A percentile compares a stretch with the other conserved stretches of the same genome.
Evolutionary conservation across 2,888 invertebrate species (phyloP).

Genomic region (Clitarchus hookeri): DNA sequence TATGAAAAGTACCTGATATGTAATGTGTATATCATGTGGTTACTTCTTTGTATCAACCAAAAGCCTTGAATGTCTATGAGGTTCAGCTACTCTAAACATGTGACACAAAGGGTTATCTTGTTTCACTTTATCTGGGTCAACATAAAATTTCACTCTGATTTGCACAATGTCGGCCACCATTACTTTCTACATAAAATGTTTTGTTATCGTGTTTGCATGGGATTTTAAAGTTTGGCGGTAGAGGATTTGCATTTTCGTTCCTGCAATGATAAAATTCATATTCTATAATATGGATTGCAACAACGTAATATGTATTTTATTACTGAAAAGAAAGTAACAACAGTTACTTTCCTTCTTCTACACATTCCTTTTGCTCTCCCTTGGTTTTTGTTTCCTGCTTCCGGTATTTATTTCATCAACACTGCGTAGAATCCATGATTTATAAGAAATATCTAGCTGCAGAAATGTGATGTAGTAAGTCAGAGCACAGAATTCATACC

Average conservation of each 20-base stretch:
- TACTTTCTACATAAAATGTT: background rate
- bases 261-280: background rate
- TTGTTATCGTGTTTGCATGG: slow-evolving; percentile 2
- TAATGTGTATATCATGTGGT: background rate
- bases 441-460: background rate
- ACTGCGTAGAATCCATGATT: background rate
- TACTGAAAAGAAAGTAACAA: background rate
- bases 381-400: background rate
- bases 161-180: background rate
- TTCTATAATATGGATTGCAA: background rate
- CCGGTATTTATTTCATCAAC: background rate
- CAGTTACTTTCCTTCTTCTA: background rate
- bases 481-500: background rate
- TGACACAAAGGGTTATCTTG: background rate
- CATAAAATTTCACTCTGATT: background rate
- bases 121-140: background rate
- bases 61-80: background rate
- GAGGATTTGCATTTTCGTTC: background rate
- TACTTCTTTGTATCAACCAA: background rate
- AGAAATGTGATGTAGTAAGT: background rate
- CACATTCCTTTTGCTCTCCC: background rate
- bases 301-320: background rate
- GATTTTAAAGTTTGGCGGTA: background rate
- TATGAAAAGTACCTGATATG: too few relatives aligned
- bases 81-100: background rate